Percentiles rank a stretch among this genome's conserved stretches.
These are phyloP conservation scores for Synergus itoensis DNA, from an alignment of 2,888 invertebrate genomes.

Conservation along the genomic window DNA sequence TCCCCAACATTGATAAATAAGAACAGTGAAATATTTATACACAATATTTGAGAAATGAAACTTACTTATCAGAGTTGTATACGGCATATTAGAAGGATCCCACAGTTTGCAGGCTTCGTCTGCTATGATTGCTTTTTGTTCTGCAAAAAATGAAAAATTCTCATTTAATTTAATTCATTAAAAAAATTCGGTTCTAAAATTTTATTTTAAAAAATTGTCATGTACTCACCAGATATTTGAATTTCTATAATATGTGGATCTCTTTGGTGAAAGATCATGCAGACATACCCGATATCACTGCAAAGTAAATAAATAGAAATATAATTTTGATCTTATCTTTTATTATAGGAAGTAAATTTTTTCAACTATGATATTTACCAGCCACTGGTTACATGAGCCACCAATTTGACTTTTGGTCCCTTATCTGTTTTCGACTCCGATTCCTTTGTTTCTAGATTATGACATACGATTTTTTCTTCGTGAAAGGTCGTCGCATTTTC, in stretches of 20 bases:
- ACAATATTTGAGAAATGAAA: not conserved
- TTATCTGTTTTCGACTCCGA: constrained; percentile 68
- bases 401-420: constrained; percentile 82
- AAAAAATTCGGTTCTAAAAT: not conserved
- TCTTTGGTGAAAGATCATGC: constrained; percentile 86
- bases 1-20: not conserved
- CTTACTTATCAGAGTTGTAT: constrained; percentile 85
- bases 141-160: constrained; percentile 42
- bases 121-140: constrained; percentile 77
- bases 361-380: constrained; percentile 80
- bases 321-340: not conserved
- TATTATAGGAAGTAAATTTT: not conserved
- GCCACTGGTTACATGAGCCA: constrained; percentile 88
- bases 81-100: constrained; percentile 79
- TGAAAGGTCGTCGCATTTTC: constrained; percentile 68
- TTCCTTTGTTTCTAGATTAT: constrained; percentile 66
- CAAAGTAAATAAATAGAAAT: constrained; percentile 66
- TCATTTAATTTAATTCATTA: constrained; percentile 24
- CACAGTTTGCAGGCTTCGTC: constrained; percentile 84
- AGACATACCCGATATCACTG: constrained; percentile 90
- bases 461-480: constrained; percentile 75
- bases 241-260: constrained; percentile 87
- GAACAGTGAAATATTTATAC: not conserved
- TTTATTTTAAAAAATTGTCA: not conserved
- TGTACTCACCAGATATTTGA: constrained; percentile 81